Evolutionary conservation across 2,113 vertebrate species (phyloP).

Genomic region (Hepsetus odoe): DNA sequence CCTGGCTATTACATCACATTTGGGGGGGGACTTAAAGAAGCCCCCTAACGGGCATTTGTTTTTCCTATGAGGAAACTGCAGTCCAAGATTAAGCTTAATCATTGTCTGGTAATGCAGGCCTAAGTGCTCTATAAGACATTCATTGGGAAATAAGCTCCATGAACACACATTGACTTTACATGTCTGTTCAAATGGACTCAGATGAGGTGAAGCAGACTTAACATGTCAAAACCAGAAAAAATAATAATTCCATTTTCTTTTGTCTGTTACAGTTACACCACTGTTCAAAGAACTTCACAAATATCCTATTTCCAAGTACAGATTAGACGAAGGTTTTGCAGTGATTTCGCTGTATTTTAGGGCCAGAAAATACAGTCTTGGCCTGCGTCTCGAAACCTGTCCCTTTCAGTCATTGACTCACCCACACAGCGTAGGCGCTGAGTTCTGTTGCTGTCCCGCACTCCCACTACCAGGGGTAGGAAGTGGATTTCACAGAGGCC

Average conservation of each 20-base stretch:
- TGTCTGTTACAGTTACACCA: not conserved
- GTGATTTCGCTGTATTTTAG: not conserved
- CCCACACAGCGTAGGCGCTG: constrained; percentile 79
- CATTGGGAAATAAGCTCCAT: too few species aligned
- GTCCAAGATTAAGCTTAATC: too few species aligned
- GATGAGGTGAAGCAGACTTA: not conserved
- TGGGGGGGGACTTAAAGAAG: too few species aligned
- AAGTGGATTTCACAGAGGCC: constrained; percentile 79
- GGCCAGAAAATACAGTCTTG: not conserved
- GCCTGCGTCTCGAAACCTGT: not conserved
- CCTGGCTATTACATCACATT: too few species aligned
- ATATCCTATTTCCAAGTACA: not conserved
- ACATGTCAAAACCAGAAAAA: not conserved
- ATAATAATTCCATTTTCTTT: not conserved
- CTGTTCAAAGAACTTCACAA: not conserved
- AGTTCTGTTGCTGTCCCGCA: constrained; percentile 71
- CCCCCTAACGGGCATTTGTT: too few species aligned
- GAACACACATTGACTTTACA: too few species aligned
- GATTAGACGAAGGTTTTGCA: not conserved
- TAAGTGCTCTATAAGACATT: too few species aligned
- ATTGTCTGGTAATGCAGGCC: too few species aligned
- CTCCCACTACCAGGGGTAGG: constrained; percentile 75
- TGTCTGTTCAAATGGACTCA: not conserved
- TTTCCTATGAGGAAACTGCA: too few species aligned
- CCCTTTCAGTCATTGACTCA: constrained; percentile 56